Conservation (phyloP, 1,140 invertebrate species). For the Ips nitidus region DNA sequence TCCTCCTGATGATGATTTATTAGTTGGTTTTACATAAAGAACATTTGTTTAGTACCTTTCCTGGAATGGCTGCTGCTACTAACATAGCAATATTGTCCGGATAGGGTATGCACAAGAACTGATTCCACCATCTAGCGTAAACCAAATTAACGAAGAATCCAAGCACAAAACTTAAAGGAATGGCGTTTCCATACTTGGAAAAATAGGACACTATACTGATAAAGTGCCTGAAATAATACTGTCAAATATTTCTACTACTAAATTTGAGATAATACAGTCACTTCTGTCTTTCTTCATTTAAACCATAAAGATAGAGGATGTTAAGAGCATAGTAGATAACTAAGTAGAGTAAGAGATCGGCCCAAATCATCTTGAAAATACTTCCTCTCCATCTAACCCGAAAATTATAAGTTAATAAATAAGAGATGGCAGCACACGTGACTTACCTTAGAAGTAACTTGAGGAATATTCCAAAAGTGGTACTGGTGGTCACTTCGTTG, state of each 20-base stretch:
- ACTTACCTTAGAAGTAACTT: slow-evolving; percentile 38
- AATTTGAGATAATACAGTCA: not conserved
- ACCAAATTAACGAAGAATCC: slow-evolving; percentile 84
- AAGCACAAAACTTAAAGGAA: slow-evolving; percentile 70
- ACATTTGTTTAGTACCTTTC: slow-evolving; percentile 44
- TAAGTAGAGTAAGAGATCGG: slow-evolving; percentile 66
- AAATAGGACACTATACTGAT: slow-evolving; percentile 67
- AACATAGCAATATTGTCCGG: slow-evolving; percentile 51
- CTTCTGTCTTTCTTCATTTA: slow-evolving; percentile 48
- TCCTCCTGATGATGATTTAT: slow-evolving; percentile 69
- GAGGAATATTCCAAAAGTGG: slow-evolving; percentile 35
- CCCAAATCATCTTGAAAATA: slow-evolving; percentile 73
- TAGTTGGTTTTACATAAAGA: too few relatives aligned
- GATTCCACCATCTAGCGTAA: slow-evolving; percentile 91
- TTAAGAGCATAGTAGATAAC: slow-evolving; percentile 63
- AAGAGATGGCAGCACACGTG: not conserved
- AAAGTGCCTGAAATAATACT: slow-evolving; percentile 58
- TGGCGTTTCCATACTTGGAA: slow-evolving; percentile 66
- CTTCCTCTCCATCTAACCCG: slow-evolving; percentile 68
- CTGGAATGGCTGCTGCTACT: slow-evolving; percentile 55
- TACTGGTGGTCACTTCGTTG: slow-evolving; percentile 37
- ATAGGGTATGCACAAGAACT: slow-evolving; percentile 75
- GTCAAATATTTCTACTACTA: not conserved
- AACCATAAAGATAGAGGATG: slow-evolving; percentile 59
- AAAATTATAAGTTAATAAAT: slow-evolving; percentile 23